These are phyloP conservation scores for Lindbergichthys nudifrons DNA, from an alignment of 2,797 vertebrate genomes.

Conservation along the genomic window DNA sequence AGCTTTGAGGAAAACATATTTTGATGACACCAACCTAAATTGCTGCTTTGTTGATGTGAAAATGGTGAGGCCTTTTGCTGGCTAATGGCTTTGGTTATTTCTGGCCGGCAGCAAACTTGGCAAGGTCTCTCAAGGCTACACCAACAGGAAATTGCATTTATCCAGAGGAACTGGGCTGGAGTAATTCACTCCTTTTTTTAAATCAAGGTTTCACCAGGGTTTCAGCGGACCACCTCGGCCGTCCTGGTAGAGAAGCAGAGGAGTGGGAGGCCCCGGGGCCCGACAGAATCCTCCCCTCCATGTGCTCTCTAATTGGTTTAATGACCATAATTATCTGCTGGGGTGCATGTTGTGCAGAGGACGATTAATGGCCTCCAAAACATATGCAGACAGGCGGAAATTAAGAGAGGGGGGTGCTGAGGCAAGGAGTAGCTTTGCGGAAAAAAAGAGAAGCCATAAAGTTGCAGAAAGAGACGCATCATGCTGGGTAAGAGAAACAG, in stretches of 20 bases:
- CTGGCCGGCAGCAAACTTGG: slow-evolving; percentile 72
- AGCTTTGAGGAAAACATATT: slow-evolving; percentile 59
- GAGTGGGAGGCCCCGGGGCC: slow-evolving; percentile 78
- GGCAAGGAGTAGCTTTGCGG: slow-evolving; percentile 65
- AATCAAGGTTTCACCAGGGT: slow-evolving; percentile 74
- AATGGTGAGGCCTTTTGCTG: slow-evolving; percentile 48
- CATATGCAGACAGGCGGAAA: slow-evolving; percentile 84
- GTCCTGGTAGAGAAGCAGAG: slow-evolving; percentile 73
- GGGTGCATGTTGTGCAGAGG: slow-evolving; percentile 83
- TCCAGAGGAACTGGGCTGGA: slow-evolving; percentile 75
- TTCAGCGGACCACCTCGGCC: slow-evolving; percentile 80
- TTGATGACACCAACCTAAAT: slow-evolving; percentile 69
- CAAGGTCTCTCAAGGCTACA: slow-evolving; percentile 77
- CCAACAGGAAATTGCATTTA: slow-evolving; percentile 86
- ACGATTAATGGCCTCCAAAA: slow-evolving; percentile 87
- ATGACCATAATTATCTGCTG: slow-evolving; percentile 89
- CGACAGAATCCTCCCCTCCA: slow-evolving; percentile 80
- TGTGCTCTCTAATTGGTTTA: slow-evolving; percentile 88
- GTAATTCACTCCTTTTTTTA: slow-evolving; percentile 77
- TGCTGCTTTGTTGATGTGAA: slow-evolving; percentile 52
- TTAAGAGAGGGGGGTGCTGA: slow-evolving; percentile 50
- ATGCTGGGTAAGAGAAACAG: slow-evolving; percentile 56
- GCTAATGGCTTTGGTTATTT: slow-evolving; percentile 57
- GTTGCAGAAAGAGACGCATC: slow-evolving; percentile 65
- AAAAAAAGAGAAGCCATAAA: slow-evolving; percentile 60